phyloP scores from a whole-genome alignment of 2,888 invertebrate genomes.

The Megalurothrips usitatus region DNA sequence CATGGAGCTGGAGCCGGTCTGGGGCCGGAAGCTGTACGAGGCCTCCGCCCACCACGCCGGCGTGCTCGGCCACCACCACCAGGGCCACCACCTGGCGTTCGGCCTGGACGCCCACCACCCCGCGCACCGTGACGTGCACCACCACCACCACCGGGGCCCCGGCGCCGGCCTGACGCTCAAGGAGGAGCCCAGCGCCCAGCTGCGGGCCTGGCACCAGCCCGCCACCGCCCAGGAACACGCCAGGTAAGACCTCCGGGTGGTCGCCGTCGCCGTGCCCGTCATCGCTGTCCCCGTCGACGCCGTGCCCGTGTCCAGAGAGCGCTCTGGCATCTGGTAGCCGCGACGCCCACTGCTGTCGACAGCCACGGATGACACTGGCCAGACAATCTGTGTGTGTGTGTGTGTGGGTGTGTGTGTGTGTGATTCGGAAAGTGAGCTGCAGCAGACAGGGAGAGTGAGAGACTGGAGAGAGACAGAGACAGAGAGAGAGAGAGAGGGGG shows the following conservation, averaged over 20 bases:
- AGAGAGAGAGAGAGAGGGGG: slow-evolving; percentile 40
- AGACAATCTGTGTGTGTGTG: too few species aligned
- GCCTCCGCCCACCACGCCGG: background rate
- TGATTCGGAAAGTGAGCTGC: too few species aligned
- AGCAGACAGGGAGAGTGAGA: slow-evolving; percentile 29
- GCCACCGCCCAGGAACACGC: slow-evolving; percentile 42
- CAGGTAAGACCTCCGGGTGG: slow-evolving; percentile 49
- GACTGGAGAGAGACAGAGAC: slow-evolving; percentile 11
- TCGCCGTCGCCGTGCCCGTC: too few species aligned
- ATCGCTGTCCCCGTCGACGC: too few species aligned
- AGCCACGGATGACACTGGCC: too few species aligned
- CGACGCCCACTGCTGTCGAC: too few species aligned
- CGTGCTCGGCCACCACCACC: slow-evolving; percentile 18
- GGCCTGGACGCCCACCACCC: slow-evolving; percentile 47
- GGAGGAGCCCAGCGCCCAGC: slow-evolving; percentile 65
- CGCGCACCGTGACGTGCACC: slow-evolving; percentile 46
- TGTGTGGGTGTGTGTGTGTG: too few species aligned
- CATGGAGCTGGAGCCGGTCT: slow-evolving; percentile 14
- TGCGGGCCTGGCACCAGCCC: slow-evolving; percentile 62
- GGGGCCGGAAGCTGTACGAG: slow-evolving; percentile 58
- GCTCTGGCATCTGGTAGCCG: too few species aligned
- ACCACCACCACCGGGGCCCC: slow-evolving; percentile 61
- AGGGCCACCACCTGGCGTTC: slow-evolving; percentile 40
- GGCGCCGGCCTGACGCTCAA: slow-evolving; percentile 51
- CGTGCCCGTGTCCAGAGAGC: too few species aligned